Evolutionary conservation across 2,797 vertebrate genomes (phyloP).

Genomic region (Chiropotes sagulatus): DNA sequence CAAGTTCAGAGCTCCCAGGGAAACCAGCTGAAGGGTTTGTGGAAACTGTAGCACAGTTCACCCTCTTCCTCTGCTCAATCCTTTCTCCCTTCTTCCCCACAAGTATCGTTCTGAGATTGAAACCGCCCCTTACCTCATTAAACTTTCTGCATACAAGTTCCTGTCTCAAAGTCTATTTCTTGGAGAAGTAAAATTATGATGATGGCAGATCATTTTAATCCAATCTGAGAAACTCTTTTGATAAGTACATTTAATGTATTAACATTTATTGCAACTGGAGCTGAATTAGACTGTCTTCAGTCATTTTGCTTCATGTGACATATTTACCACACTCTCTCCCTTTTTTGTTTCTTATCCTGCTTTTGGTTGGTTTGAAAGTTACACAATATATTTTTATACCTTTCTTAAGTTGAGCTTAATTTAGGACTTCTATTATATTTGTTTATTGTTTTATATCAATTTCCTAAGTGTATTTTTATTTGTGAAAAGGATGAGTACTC

Average conservation of each 20-base stretch:
- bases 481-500: background rate
- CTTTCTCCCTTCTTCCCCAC: background rate
- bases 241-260: background rate
- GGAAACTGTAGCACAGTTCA: background rate
- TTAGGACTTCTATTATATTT: background rate
- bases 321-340: background rate
- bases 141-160: background rate
- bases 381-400: background rate
- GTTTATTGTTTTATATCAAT: background rate
- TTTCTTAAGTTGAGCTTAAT: background rate
- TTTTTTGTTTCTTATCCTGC: background rate
- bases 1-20: background rate
- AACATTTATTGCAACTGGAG: background rate
- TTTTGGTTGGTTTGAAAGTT: background rate
- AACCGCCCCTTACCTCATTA: background rate
- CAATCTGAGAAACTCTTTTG: background rate
- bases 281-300: background rate
- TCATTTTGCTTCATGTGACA: background rate
- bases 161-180: background rate
- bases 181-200: background rate
- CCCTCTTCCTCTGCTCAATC: background rate
- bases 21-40: background rate
- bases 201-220: background rate
- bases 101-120: background rate
- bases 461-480: conserved; percentile 14